Conservation (phyloP, 2,797 vertebrate genomes). For the Poecilia wingei region DNA sequence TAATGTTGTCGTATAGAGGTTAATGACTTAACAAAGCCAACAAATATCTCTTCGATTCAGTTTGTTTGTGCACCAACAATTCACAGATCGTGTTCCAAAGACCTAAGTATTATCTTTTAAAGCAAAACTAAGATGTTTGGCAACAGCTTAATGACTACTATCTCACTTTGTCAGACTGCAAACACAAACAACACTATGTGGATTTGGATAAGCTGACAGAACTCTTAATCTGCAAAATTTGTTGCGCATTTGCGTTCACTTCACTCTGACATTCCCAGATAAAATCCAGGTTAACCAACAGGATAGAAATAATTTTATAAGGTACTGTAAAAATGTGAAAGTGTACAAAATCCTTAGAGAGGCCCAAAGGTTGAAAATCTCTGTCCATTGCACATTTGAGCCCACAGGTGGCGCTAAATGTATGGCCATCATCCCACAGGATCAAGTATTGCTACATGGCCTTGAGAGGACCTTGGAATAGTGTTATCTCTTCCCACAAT, state of each 20-base stretch:
- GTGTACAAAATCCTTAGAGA: not conserved
- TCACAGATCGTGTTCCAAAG: not conserved
- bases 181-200: not conserved
- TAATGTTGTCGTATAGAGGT: not conserved
- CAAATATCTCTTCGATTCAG: too few relatives aligned
- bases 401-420: not conserved
- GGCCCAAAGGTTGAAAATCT: not conserved
- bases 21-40: not conserved
- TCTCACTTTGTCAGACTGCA: not conserved
- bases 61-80: not conserved
- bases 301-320: not conserved
- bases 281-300: too few relatives aligned
- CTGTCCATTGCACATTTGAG: not conserved
- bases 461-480: slow-evolving; percentile 6
- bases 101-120: not conserved
- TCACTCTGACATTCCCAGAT: not conserved
- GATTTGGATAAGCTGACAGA: not conserved
- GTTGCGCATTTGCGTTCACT: not conserved
- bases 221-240: not conserved
- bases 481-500: not conserved
- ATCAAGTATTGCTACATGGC: not conserved
- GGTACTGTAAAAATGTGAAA: not conserved
- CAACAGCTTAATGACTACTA: not conserved
- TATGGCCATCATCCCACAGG: not conserved
- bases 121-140: not conserved